A percentile compares a stretch with the other conserved stretches of the same genome.
Conservation (phyloP, 1,140 invertebrate genomes). For the Heliconius congener region DNA sequence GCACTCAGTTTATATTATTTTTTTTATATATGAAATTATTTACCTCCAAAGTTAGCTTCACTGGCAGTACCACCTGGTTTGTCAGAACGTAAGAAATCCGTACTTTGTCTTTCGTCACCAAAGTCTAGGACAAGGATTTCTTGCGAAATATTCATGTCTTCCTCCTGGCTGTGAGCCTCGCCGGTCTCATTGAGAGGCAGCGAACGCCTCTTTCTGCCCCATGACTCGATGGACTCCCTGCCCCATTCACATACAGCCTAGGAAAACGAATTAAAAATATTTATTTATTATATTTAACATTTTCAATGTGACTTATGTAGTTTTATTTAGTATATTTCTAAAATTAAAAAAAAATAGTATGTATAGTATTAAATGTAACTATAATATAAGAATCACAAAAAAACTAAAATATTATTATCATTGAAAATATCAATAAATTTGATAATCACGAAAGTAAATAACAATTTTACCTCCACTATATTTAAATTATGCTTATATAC, state of each 20-base stretch:
- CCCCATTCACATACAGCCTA: conserved; percentile 94
- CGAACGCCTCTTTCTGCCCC: conserved; percentile 93
- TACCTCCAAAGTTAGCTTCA: conserved; percentile 90
- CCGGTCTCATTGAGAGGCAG: conserved; percentile 74
- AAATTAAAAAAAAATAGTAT: too few species aligned
- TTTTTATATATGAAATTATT: conserved; percentile 22
- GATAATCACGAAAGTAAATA: too few species aligned
- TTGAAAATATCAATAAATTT: too few species aligned
- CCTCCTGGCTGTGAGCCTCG: conserved; percentile 86
- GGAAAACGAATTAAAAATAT: not conserved
- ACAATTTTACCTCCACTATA: too few species aligned
- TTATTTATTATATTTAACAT: not conserved
- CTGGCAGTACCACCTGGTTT: conserved; percentile 80
- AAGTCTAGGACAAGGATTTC: conserved; percentile 96
- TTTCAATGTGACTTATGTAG: not conserved
- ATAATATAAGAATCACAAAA: too few species aligned
- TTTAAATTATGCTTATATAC: too few species aligned
- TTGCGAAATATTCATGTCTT: conserved; percentile 96
- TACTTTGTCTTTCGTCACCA: conserved; percentile 91
- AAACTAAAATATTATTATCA: too few species aligned
- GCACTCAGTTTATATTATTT: too few species aligned
- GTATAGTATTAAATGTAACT: too few species aligned
- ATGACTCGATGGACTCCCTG: conserved; percentile 92
- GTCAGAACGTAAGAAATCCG: conserved; percentile 89
- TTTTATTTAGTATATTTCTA: too few species aligned